Evolutionary conservation across 1,140 invertebrate species (phyloP).

Genomic region (Cydia fagiglandana): DNA sequence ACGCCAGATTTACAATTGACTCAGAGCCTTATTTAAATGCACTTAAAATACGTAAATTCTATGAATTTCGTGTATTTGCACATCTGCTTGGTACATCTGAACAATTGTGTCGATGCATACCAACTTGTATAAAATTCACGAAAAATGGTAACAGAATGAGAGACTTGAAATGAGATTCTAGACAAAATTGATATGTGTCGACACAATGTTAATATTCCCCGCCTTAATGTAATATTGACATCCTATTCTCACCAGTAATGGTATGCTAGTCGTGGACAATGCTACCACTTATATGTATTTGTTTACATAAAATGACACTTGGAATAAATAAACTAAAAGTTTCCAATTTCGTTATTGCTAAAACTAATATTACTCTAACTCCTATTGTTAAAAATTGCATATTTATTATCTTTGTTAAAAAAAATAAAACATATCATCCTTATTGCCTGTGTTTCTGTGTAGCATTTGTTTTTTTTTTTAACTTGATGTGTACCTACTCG

Average conservation of each 20-base stretch:
- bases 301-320: neutral
- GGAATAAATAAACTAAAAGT: neutral
- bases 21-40: neutral
- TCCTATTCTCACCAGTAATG: neutral
- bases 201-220: neutral
- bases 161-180: neutral
- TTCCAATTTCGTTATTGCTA: neutral
- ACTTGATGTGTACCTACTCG: neutral
- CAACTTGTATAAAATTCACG: too few species aligned
- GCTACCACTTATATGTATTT: neutral
- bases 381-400: slow-evolving; percentile 49
- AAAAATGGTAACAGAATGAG: neutral
- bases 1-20: neutral
- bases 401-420: slow-evolving; percentile 57
- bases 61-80: neutral
- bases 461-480: slow-evolving; percentile 34
- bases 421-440: slow-evolving; percentile 49
- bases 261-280: neutral
- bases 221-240: neutral
- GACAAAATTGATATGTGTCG: neutral
- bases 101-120: too few species aligned
- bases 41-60: neutral
- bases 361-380: slow-evolving; percentile 30
- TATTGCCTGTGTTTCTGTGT: slow-evolving; percentile 53
- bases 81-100: too few species aligned